Evolutionary conservation across 1,140 invertebrate species (phyloP).

Genomic region (Aphis gossypii): DNA sequence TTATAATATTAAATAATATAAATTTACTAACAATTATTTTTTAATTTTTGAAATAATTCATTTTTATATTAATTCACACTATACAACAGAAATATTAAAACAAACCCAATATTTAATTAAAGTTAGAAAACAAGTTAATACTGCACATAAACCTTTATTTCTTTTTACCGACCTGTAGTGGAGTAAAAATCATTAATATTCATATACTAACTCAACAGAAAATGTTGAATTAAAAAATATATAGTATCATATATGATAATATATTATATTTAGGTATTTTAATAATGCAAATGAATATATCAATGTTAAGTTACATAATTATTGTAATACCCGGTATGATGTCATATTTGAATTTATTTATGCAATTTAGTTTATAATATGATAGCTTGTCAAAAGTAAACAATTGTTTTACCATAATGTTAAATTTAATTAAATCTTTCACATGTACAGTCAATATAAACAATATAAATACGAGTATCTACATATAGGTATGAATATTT

Average conservation of each 20-base stretch:
- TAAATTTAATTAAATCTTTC: constrained; percentile 44
- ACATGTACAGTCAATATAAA: not conserved
- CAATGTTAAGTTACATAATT: not conserved
- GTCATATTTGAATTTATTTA: constrained; percentile 40
- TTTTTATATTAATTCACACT: not conserved
- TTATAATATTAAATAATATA: not conserved
- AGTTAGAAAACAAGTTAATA: not conserved
- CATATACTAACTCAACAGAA: not conserved
- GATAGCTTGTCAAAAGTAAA: constrained; percentile 10
- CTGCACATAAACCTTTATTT: not conserved
- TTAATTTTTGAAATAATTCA: not conserved
- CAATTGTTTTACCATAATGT: constrained; percentile 15
- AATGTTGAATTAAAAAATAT: not conserved
- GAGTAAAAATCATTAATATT: constrained; percentile 2
- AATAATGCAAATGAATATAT: constrained; percentile 24
- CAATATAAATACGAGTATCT: not conserved
- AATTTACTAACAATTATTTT: not conserved
- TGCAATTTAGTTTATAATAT: not conserved
- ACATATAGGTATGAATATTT: not conserved
- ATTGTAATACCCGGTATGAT: not conserved
- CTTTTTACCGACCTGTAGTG: not conserved
- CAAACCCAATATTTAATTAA: not conserved
- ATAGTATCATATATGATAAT: not conserved
- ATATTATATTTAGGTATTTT: not conserved
- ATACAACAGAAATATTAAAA: not conserved